Evolutionary conservation across 2,888 invertebrate species (phyloP), one percentile per base, ranked within the genome.

Genomic region (Xylota segnis): DNA sequence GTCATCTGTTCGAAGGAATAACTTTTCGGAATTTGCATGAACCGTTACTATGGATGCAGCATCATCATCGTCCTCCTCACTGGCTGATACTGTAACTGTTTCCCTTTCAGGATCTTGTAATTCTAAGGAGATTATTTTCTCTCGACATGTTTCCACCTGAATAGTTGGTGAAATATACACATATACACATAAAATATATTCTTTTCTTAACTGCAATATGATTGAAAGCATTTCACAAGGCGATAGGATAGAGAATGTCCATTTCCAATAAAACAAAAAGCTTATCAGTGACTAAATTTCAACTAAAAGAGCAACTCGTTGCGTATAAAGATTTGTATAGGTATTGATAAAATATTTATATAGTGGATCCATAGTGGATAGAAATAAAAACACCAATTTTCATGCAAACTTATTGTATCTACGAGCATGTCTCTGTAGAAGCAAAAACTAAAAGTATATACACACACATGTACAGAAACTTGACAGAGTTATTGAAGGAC

Each of bases 51-150:
- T 93, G 16, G 93, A 92, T 87, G 93, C 91, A 68, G 92, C 94
- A 91, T 91, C 94, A 90, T 94, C 93, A 78, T 94, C 94, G 12
- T 94, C 94, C 89, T 92, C 92, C 10, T 93, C 93, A 5, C 86
- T 86, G 27, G 86, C 86, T 72, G 86, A 86, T 50, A 86, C 34
- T 0, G 45, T 65, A 27, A 70, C n/a, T 12, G 74, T 90, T 91
- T 92, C 89, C 50, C 87, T 88, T 70, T 91, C 92, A 18, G 88
- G 95, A 93, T 93, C 94, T 93, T 91, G 94, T 95, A 97, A 93
- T 93, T 97, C 97, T 92, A 97, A 93, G 77, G 97, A 97, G 93
- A 97, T 96, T 89, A 97, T 97, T 93, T 97, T 97, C 93, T 97
- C 97, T 93, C 96, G 96, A 87, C 97, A 95, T 86, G 97, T 97